These are phyloP conservation scores for Virgularia gustaviana DNA, from an alignment of 92 coral and sea anemone species.

Conservation along the genomic window DNA sequence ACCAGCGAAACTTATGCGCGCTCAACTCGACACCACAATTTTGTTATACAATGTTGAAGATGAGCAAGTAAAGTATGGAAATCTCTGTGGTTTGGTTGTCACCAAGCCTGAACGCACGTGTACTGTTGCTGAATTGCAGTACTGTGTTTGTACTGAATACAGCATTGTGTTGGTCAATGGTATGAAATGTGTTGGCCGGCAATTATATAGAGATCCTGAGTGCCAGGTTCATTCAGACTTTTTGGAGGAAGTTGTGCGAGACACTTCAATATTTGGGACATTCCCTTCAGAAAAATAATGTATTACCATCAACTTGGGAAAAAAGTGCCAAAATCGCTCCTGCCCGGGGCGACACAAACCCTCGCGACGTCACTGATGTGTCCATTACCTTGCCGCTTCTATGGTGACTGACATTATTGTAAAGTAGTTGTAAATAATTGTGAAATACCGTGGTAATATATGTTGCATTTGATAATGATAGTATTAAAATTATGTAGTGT, in stretches of 20 bases:
- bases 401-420: conserved; percentile 28
- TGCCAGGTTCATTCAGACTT: conserved; percentile 20
- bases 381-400: conserved; percentile 4
- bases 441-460: too few relatives aligned
- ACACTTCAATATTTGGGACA: conserved; percentile 16
- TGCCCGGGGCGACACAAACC: too few relatives aligned
- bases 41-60: conserved; percentile 4
- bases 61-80: conserved; percentile 7
- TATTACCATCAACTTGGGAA: conserved; percentile 13
- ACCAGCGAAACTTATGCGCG: conserved; percentile 11
- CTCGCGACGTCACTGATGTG: conserved; percentile 11
- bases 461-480: too few relatives aligned
- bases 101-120: conserved; percentile 18
- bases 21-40: conserved; percentile 25
- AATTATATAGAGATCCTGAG: conserved; percentile 7
- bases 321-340: too few relatives aligned
- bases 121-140: conserved; percentile 21
- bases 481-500: too few relatives aligned
- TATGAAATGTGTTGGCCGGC: background rate
- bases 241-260: conserved; percentile 13
- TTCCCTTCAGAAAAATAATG: conserved; percentile 17
- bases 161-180: conserved; percentile 17
- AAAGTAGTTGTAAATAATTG: too few relatives aligned
- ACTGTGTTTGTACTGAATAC: conserved; percentile 10
- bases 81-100: conserved; percentile 16